Percentiles rank a stretch among this genome's conserved stretches.
Conservation (phyloP, 2,113 vertebrate species). For the Alaudala cheleensis region DNA sequence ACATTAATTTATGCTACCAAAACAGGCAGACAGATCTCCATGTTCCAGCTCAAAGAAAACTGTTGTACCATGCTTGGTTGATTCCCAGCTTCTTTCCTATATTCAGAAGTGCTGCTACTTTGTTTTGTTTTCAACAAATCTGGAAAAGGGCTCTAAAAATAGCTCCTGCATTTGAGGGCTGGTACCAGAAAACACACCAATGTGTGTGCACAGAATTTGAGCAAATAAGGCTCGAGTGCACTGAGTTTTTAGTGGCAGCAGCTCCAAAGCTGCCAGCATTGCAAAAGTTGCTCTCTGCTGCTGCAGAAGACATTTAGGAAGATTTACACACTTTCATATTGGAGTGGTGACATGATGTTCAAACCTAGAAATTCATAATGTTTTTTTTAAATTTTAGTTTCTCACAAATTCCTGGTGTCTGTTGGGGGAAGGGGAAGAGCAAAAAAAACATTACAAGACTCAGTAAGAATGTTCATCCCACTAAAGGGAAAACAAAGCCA, state of each 20-base stretch:
- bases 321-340: not conserved
- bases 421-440: not conserved
- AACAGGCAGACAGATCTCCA: conserved; percentile 29
- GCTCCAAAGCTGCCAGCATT: not conserved
- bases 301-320: not conserved
- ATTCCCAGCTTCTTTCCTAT: conserved; percentile 50
- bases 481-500: not conserved
- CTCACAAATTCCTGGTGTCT: not conserved
- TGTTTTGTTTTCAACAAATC: conserved; percentile 45
- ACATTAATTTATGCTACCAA: conserved; percentile 24
- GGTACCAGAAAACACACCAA: not conserved
- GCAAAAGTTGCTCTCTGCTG: not conserved
- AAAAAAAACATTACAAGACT: not conserved
- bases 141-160: conserved; percentile 47
- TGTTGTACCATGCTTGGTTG: not conserved
- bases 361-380: not conserved
- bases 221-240: conserved; percentile 1
- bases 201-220: not conserved
- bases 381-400: not conserved
- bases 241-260: not conserved
- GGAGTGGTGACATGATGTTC: not conserved
- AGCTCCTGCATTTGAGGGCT: not conserved
- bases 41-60: conserved; percentile 17
- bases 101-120: conserved; percentile 48
- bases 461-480: not conserved